Conservation (phyloP, 2,113 vertebrate genomes). For the Pardalotus punctatus region DNA sequence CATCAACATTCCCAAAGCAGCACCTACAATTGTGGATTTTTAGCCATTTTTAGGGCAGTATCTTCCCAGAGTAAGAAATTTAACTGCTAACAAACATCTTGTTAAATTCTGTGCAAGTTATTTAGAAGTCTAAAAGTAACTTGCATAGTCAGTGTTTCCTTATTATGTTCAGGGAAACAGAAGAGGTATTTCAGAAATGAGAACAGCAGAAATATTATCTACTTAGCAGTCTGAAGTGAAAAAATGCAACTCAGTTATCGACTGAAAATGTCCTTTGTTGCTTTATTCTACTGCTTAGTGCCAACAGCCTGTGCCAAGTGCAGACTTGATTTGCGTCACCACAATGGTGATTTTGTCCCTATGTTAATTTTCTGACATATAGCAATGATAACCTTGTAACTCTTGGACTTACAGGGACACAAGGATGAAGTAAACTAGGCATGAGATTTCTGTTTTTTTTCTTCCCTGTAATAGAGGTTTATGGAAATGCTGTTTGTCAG, state of each 20-base stretch:
- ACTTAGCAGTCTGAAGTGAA: neutral
- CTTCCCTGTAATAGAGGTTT: fast-evolving
- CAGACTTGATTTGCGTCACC: neutral
- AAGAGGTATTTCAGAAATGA: neutral
- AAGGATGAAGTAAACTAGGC: neutral
- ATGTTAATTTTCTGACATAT: fast-evolving
- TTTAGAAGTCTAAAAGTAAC: neutral
- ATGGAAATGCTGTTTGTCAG: neutral
- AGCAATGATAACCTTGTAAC: neutral
- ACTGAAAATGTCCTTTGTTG: neutral
- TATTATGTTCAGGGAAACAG: neutral
- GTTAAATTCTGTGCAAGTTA: neutral
- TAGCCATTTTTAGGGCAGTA: neutral
- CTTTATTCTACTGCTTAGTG: neutral
- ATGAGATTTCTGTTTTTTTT: neutral
- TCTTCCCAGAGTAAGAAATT: neutral
- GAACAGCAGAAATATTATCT: neutral
- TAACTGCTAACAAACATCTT: neutral
- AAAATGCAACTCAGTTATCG: neutral
- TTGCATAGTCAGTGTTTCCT: neutral
- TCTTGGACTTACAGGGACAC: neutral
- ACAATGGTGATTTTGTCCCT: neutral
- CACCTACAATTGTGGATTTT: neutral
- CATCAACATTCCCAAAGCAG: neutral
- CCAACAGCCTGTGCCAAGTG: neutral